Evolutionary conservation across 2,113 vertebrate genomes (phyloP).

Genomic region (Spea bombifrons): DNA sequence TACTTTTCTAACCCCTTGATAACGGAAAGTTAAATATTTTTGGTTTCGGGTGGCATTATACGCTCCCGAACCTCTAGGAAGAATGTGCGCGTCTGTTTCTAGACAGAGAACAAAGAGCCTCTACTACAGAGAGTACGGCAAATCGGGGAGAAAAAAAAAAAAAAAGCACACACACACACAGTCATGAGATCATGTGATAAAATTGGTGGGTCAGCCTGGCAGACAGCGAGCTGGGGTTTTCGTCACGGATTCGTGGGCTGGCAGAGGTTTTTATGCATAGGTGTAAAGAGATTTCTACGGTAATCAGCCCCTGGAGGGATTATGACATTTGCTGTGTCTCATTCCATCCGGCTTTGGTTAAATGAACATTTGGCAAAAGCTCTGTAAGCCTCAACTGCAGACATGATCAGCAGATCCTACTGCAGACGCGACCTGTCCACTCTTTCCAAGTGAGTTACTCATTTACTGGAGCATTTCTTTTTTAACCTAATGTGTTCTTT

Average conservation of each 20-base stretch:
- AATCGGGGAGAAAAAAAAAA: conserved; percentile 33
- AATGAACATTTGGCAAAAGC: conserved; percentile 57
- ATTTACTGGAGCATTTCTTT: conserved; percentile 27
- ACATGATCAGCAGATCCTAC: conserved; percentile 70
- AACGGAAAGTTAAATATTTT: conserved; percentile 16
- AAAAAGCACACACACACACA: conserved; percentile 53
- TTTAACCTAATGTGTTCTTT: conserved; percentile 12
- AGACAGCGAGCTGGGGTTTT: conserved; percentile 54
- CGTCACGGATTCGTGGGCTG: conserved; percentile 51
- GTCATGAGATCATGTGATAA: conserved; percentile 59
- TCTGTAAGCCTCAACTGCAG: conserved; percentile 53
- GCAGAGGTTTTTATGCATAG: conserved; percentile 63
- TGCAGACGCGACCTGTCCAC: conserved; percentile 67
- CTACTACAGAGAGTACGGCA: conserved; percentile 76
- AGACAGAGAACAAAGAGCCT: conserved; percentile 52
- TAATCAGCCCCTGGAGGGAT: conserved; percentile 54
- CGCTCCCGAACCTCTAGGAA: conserved; percentile 28
- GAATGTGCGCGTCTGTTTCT: background rate
- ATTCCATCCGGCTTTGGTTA: conserved; percentile 59
- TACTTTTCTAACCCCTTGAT: background rate
- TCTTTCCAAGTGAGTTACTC: conserved; percentile 73
- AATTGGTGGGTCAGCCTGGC: conserved; percentile 59
- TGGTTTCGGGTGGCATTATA: conserved; percentile 22
- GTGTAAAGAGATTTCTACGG: conserved; percentile 60
- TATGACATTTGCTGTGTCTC: conserved; percentile 60